phyloP scores from a whole-genome alignment of 1,140 invertebrate genomes.

The Lordiphosa stackelbergi region DNA sequence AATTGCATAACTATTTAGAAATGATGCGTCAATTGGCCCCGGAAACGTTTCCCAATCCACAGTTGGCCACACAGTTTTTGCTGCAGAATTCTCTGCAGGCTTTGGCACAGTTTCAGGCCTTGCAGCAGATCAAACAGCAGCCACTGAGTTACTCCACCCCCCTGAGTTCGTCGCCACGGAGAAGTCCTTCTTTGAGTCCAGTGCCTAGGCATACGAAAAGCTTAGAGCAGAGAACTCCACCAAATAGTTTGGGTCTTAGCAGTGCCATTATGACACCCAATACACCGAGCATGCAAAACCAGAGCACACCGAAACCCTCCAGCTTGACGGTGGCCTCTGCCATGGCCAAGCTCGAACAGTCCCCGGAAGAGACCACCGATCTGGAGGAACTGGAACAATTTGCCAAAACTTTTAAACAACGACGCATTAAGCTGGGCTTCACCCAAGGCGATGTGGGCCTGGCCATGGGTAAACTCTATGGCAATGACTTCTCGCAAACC shows the following conservation, averaged over 20 bases:
- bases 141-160: conserved; percentile 73
- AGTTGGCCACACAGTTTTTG: conserved; percentile 66
- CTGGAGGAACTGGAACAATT: conserved; percentile 97
- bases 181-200: conserved; percentile 79
- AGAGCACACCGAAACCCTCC: conserved; percentile 48
- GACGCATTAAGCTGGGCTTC: conserved; percentile 96
- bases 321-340: conserved; percentile 76
- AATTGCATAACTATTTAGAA: conserved; percentile 74
- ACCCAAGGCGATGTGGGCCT: conserved; percentile 99
- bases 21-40: conserved; percentile 69
- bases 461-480: conserved; percentile 98
- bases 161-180: conserved; percentile 77
- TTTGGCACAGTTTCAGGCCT: conserved; percentile 87
- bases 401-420: conserved; percentile 97
- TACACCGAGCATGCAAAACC: conserved; percentile 78
- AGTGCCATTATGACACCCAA: conserved; percentile 79
- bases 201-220: conserved; percentile 64
- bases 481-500: conserved; percentile 99
- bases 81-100: conserved; percentile 80
- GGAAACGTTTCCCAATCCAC: conserved; percentile 58
- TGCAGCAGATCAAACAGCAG: conserved; percentile 86
- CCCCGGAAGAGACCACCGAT: conserved; percentile 94
- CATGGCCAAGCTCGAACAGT: conserved; percentile 84
- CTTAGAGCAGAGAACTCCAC: conserved; percentile 77
- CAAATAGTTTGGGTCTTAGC: conserved; percentile 58